Percentiles rank a stretch among this genome's conserved stretches.
phyloP scores from a whole-genome alignment of 2,888 invertebrate species.

The Diogma glabrata region DNA sequence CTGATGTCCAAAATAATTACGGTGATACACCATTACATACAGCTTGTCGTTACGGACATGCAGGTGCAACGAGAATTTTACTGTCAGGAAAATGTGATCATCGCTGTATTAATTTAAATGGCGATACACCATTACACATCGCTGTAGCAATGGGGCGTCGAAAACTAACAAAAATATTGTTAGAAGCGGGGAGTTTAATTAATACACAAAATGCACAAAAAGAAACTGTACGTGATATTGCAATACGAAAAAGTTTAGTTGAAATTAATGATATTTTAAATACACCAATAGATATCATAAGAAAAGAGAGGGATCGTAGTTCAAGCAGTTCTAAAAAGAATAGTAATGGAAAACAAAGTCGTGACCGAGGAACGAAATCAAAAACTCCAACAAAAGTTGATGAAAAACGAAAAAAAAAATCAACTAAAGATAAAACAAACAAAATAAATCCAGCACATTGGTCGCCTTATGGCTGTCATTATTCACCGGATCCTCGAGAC shows the following conservation, averaged over 20 bases:
- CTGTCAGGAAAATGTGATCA: slow-evolving; percentile 80
- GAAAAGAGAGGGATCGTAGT: slow-evolving; percentile 26
- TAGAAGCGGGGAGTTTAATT: slow-evolving; percentile 73
- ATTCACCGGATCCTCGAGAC: slow-evolving; percentile 73
- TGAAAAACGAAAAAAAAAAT: slow-evolving; percentile 41
- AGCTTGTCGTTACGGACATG: slow-evolving; percentile 90
- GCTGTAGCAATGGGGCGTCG: slow-evolving; percentile 87
- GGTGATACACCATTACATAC: slow-evolving; percentile 93
- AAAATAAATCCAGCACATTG: slow-evolving; percentile 42
- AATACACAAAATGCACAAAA: slow-evolving; percentile 42
- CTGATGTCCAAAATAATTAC: slow-evolving; percentile 87
- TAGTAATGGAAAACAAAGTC: slow-evolving; percentile 30
- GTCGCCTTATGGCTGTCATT: slow-evolving; percentile 89
- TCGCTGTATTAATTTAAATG: slow-evolving; percentile 89
- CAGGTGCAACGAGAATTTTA: slow-evolving; percentile 86
- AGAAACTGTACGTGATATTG: slow-evolving; percentile 84
- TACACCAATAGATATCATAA: slow-evolving; percentile 36
- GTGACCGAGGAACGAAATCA: slow-evolving; percentile 24
- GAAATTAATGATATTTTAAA: slow-evolving; percentile 74
- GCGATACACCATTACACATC: slow-evolving; percentile 89
- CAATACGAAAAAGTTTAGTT: slow-evolving; percentile 68
- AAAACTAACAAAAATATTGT: slow-evolving; percentile 79
- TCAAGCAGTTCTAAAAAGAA: slow-evolving; percentile 18
- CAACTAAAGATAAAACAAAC: slow-evolving; percentile 43
- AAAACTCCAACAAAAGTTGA: slow-evolving; percentile 33